Evolutionary conservation across 2,888 invertebrate species (phyloP).

Genomic region (Microctonus hyperodae): DNA sequence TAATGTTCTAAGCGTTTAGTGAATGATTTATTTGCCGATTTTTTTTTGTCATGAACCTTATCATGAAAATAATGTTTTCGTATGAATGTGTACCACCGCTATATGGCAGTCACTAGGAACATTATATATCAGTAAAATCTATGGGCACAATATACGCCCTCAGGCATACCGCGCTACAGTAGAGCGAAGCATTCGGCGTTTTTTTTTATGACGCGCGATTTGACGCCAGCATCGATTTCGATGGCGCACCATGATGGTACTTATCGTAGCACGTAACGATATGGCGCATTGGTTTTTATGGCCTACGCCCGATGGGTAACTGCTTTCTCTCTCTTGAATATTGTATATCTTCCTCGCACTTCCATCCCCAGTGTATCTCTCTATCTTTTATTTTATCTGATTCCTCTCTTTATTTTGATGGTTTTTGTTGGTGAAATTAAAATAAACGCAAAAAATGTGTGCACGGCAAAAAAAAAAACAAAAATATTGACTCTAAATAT

Average conservation of each 20-base stretch:
- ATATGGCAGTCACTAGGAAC: constrained; percentile 20
- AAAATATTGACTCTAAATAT: not conserved
- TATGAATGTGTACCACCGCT: not conserved
- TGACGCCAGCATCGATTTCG: constrained; percentile 59
- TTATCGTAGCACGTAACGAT: constrained; percentile 62
- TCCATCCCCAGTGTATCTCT: not conserved
- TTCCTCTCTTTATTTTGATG: not conserved
- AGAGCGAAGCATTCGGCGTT: not conserved
- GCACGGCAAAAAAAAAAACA: not conserved
- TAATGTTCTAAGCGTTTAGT: constrained; percentile 23
- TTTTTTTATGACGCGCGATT: constrained; percentile 58
- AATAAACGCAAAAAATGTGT: not conserved
- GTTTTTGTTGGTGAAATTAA: not conserved
- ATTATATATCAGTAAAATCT: constrained; percentile 24
- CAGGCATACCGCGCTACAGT: constrained; percentile 15
- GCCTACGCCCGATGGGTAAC: constrained; percentile 40
- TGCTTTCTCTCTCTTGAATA: not conserved
- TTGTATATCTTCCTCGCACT: not conserved
- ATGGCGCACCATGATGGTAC: constrained; percentile 50
- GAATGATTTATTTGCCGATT: not conserved
- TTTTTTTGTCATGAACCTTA: constrained; percentile 20
- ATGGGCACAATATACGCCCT: constrained; percentile 17
- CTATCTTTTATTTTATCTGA: not conserved
- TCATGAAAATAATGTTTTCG: constrained; percentile 16
- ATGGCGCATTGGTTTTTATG: constrained; percentile 61